Evolutionary conservation across 2,797 vertebrate species (phyloP).

Genomic region (Xenopus petersii): DNA sequence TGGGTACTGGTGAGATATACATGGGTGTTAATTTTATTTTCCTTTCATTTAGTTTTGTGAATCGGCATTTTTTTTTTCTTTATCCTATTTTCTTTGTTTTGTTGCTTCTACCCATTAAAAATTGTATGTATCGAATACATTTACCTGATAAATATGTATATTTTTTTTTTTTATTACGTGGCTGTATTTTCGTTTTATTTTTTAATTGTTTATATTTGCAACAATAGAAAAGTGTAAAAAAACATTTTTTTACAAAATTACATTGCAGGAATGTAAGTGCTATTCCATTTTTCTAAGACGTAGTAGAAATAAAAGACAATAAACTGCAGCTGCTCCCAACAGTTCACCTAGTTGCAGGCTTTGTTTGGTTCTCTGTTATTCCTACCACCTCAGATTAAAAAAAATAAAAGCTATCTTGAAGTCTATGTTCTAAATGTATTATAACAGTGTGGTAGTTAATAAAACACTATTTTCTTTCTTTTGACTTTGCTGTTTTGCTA

Average conservation of each 20-base stretch:
- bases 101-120: constrained; percentile 71
- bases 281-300: constrained; percentile 75
- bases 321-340: constrained; percentile 60
- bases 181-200: constrained; percentile 80
- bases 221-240: constrained; percentile 77
- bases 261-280: constrained; percentile 78
- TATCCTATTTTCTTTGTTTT: constrained; percentile 23
- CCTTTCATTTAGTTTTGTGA: constrained; percentile 70
- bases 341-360: constrained; percentile 75
- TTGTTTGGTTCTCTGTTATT: constrained; percentile 75
- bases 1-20: constrained; percentile 69
- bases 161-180: constrained; percentile 67
- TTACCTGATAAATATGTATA: constrained; percentile 77
- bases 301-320: constrained; percentile 45
- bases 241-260: constrained; percentile 67
- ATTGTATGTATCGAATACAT: constrained; percentile 81
- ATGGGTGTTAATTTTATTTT: constrained; percentile 64
- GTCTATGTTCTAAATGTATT: constrained; percentile 83
- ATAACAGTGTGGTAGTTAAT: constrained; percentile 80
- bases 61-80: constrained; percentile 61
- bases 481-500: constrained; percentile 71
- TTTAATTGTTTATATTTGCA: constrained; percentile 84
- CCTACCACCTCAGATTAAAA: constrained; percentile 77
- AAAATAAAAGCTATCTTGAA: constrained; percentile 65
- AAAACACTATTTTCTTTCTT: constrained; percentile 86